Evolutionary conservation across 1,140 invertebrate genomes (phyloP).

Genomic region (Cepaea nemoralis): DNA sequence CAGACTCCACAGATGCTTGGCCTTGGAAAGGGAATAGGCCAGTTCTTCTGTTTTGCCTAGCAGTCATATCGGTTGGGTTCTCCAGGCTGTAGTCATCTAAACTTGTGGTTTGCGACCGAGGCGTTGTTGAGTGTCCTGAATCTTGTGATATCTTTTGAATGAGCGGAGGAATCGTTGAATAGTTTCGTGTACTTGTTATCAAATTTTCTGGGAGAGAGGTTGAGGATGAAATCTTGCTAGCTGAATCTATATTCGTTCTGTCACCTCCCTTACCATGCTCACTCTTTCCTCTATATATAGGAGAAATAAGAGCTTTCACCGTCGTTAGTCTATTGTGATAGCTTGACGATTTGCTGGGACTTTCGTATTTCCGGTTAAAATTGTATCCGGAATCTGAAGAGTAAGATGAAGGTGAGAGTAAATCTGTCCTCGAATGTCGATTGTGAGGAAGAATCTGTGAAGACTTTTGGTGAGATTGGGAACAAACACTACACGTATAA

Average conservation of each 20-base stretch:
- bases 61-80: neutral
- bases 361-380: neutral
- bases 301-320: neutral
- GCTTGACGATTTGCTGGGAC: neutral
- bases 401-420: neutral
- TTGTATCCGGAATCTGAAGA: neutral
- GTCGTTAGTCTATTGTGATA: neutral
- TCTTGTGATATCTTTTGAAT: conserved; percentile 22
- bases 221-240: neutral
- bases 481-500: neutral
- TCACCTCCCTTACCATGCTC: neutral
- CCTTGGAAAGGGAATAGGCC: conserved; percentile 1
- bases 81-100: neutral
- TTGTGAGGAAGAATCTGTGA: neutral
- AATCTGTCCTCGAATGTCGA: neutral
- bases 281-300: neutral
- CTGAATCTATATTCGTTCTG: neutral
- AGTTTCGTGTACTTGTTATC: neutral
- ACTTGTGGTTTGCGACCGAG: conserved; percentile 7
- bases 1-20: conserved; percentile 20
- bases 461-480: neutral
- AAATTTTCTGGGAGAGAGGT: neutral
- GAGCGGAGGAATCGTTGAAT: neutral
- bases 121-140: conserved; percentile 18
- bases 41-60: neutral